Percentiles rank a stretch among this genome's conserved stretches.
phyloP scores from a whole-genome alignment of 2,797 vertebrate genomes.

The Sebastes nivosus region DNA sequence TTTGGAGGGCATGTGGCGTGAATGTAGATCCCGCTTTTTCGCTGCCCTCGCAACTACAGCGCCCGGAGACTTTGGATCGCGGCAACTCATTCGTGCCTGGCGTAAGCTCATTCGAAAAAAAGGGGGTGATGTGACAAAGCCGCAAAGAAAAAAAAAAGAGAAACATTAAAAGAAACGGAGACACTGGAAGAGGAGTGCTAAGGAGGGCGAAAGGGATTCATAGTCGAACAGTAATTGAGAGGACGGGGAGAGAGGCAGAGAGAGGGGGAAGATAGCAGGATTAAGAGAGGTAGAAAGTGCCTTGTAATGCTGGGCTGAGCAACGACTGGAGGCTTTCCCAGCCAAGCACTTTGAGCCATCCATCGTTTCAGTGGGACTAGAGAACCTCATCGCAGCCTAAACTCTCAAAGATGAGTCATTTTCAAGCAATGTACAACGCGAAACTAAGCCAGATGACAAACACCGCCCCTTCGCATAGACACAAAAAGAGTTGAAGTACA shows the following conservation, averaged over 20 bases:
- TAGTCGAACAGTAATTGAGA: conserved; percentile 64
- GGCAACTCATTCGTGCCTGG: conserved; percentile 27
- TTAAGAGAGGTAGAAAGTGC: conserved; percentile 55
- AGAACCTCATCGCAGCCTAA: conserved; percentile 31
- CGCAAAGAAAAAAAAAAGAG: conserved; percentile 41
- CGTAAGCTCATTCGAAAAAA: conserved; percentile 40
- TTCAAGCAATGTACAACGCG: conserved; percentile 6
- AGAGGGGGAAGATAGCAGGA: conserved; percentile 56
- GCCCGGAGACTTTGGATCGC: conserved; percentile 11
- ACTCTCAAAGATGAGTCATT: conserved; percentile 42
- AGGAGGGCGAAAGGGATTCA: conserved; percentile 41
- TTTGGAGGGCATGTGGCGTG: conserved; percentile 41
- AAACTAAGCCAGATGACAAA: conserved; percentile 32
- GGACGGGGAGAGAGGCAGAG: conserved; percentile 49
- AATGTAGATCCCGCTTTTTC: conserved; percentile 40
- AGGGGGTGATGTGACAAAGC: conserved; percentile 13
- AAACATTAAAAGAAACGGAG: conserved; percentile 33
- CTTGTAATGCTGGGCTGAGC: conserved; percentile 59
- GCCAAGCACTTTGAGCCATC: conserved; percentile 58
- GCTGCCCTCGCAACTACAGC: conserved; percentile 2
- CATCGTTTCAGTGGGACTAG: conserved; percentile 47
- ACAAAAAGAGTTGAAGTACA: not conserved
- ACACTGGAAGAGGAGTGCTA: conserved; percentile 8
- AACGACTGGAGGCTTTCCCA: conserved; percentile 54
- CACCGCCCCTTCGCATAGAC: conserved; percentile 1